Conservation (phyloP, 1,140 invertebrate genomes). For the Centruroides vittatus region DNA sequence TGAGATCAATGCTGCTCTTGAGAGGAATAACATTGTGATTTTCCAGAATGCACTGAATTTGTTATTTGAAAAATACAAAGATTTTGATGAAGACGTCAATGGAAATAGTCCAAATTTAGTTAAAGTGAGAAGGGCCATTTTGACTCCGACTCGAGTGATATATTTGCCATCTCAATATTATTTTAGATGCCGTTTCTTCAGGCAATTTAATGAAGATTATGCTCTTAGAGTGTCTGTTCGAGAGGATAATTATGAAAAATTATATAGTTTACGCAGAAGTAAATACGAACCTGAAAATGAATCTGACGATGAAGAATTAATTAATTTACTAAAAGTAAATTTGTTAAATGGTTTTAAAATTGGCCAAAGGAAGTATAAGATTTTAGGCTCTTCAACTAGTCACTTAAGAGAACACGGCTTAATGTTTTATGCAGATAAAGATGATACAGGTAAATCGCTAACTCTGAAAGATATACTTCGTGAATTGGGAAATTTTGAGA, state of each 20-base stretch:
- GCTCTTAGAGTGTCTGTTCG: slow-evolving; percentile 14
- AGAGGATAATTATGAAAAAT: slow-evolving; percentile 12
- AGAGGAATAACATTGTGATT: background rate
- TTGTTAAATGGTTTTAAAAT: slow-evolving; percentile 16
- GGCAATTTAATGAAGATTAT: slow-evolving; percentile 12
- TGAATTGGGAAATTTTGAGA: slow-evolving; percentile 18
- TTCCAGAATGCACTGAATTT: background rate
- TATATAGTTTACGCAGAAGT: background rate
- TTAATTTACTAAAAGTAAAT: background rate
- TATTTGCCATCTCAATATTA: slow-evolving; percentile 13
- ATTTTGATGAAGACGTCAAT: background rate
- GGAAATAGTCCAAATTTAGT: background rate
- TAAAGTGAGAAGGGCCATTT: slow-evolving; percentile 11
- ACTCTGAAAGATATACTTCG: background rate
- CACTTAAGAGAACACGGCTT: slow-evolving; percentile 25
- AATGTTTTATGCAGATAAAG: slow-evolving; percentile 20
- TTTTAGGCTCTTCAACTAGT: slow-evolving; percentile 24
- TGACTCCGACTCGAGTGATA: slow-evolving; percentile 11
- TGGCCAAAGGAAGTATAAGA: slow-evolving; percentile 19
- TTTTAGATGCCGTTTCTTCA: slow-evolving; percentile 16
- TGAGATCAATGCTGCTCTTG: background rate
- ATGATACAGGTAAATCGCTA: background rate
- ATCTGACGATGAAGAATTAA: background rate
- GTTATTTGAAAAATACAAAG: background rate
- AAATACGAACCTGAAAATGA: no score